Evolutionary conservation across 2,888 invertebrate species (phyloP).

Genomic region (Drosophila paranaensis): DNA sequence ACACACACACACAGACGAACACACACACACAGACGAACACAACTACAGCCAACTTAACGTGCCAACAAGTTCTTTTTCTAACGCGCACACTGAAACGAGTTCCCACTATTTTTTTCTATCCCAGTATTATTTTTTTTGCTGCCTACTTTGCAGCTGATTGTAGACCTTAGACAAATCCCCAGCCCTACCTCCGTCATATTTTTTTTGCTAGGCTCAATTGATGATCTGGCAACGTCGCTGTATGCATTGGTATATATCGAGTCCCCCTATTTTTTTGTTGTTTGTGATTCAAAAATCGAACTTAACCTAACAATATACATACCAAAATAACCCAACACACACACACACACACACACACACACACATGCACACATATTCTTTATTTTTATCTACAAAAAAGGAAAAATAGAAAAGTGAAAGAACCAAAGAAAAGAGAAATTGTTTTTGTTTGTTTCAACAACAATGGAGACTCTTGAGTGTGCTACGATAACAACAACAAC

Average conservation of each 20-base stretch:
- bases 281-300: constrained; percentile 15
- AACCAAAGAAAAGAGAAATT: constrained; percentile 1
- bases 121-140: constrained; percentile 23
- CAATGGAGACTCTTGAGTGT: constrained; percentile 45
- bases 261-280: neutral
- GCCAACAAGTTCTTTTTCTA: constrained; percentile 29
- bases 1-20: neutral
- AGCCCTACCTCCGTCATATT: neutral
- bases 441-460: constrained; percentile 15
- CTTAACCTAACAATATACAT: constrained; percentile 13
- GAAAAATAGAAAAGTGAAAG: constrained; percentile 17
- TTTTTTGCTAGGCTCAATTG: constrained; percentile 54
- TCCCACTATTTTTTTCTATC: constrained; percentile 24
- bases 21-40: neutral
- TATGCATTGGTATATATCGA: constrained; percentile 38
- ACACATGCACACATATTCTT: constrained; percentile 40
- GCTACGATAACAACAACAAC: constrained; percentile 29
- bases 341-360: constrained; percentile 9
- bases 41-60: constrained; percentile 22
- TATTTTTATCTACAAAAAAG: constrained; percentile 43
- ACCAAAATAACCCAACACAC: constrained; percentile 1
- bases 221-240: constrained; percentile 25
- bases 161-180: constrained; percentile 12
- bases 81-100: constrained; percentile 21
- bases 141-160: constrained; percentile 34